Evolutionary conservation across 2,113 vertebrate species (phyloP).

Genomic region (Eublepharis macularius): DNA sequence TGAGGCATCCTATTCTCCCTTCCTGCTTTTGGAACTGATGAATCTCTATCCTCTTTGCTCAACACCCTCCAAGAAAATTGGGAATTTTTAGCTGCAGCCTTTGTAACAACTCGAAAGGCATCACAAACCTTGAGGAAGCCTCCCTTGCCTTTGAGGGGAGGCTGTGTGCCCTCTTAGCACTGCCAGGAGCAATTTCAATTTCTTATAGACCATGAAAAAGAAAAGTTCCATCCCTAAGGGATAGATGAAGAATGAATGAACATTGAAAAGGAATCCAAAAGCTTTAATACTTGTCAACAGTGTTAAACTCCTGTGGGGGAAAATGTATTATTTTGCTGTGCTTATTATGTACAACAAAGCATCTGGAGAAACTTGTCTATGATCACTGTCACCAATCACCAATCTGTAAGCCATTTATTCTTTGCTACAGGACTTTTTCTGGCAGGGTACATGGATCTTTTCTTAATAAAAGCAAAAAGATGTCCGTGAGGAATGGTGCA

Average conservation of each 20-base stretch:
- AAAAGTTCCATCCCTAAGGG: neutral
- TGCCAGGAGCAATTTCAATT: neutral
- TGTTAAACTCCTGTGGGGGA: neutral
- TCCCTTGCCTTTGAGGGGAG: neutral
- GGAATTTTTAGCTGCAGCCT: neutral
- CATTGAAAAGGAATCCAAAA: slow-evolving; percentile 2
- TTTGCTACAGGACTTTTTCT: neutral
- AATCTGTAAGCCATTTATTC: slow-evolving; percentile 7
- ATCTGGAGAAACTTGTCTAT: neutral
- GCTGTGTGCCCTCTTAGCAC: neutral
- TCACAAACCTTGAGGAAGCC: neutral
- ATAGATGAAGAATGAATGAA: slow-evolving; percentile 16
- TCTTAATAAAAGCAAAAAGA: neutral
- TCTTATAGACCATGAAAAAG: neutral
- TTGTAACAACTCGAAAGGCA: neutral
- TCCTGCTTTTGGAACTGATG: neutral
- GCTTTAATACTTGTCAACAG: neutral
- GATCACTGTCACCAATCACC: slow-evolving; percentile 4
- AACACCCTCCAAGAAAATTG: neutral
- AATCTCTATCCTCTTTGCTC: neutral
- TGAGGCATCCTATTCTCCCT: neutral
- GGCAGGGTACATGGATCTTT: neutral
- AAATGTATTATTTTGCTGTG: neutral
- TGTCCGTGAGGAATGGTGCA: neutral
- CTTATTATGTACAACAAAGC: neutral